Percentiles rank a stretch among this genome's conserved stretches.
Conservation (phyloP, 2,888 invertebrate genomes). For the Tubulanus polymorphus region DNA sequence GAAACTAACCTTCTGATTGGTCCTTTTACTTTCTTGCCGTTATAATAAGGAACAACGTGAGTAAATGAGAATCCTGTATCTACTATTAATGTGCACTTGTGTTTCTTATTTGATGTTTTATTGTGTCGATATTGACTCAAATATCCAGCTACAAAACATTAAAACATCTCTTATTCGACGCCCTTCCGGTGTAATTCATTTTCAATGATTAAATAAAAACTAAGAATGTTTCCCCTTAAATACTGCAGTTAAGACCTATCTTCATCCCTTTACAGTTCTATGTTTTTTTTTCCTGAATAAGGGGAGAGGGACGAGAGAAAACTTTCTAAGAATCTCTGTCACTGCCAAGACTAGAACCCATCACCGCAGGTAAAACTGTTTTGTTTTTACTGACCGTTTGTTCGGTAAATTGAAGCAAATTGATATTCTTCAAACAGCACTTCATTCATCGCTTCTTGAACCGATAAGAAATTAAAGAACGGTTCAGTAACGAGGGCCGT, state of each 20-base stretch:
- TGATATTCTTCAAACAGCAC: slow-evolving; percentile 98
- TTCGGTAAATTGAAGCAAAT: slow-evolving; percentile 74
- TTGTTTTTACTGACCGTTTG: slow-evolving; percentile 61
- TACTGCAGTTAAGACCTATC: too few species aligned
- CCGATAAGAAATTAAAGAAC: slow-evolving; percentile 83
- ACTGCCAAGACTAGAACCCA: too few species aligned
- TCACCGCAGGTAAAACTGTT: too few species aligned
- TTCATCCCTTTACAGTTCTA: neutral
- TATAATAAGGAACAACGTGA: slow-evolving; percentile 80
- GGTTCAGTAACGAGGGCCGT: slow-evolving; percentile 90
- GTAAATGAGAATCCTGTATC: slow-evolving; percentile 96
- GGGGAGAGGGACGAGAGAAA: too few species aligned
- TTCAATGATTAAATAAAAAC: too few species aligned
- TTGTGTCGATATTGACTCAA: slow-evolving; percentile 70
- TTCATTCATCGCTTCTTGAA: slow-evolving; percentile 91
- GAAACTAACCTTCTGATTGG: slow-evolving; percentile 56
- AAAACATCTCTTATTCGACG: too few species aligned
- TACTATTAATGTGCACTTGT: slow-evolving; percentile 69
- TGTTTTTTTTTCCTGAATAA: too few species aligned
- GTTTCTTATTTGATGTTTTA: slow-evolving; percentile 56
- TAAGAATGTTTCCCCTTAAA: too few species aligned
- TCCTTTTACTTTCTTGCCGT: slow-evolving; percentile 62
- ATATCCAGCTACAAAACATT: slow-evolving; percentile 63
- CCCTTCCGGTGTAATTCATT: too few species aligned
- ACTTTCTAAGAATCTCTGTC: too few species aligned